These are phyloP conservation scores for Acrobasis repandana DNA, from an alignment of 2,888 invertebrate species.

Conservation along the genomic window DNA sequence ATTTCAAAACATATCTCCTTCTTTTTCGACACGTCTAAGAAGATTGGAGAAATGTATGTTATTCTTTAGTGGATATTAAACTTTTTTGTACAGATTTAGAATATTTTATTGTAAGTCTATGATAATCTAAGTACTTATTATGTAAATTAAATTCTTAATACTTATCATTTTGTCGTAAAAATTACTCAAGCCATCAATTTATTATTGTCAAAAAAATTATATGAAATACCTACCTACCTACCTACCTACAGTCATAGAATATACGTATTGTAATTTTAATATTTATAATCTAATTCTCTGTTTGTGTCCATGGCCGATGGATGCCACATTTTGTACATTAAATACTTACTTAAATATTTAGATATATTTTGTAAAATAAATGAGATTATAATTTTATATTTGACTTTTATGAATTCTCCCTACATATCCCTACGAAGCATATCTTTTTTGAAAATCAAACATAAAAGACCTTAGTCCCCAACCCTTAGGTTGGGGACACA, in stretches of 20 bases:
- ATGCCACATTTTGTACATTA: background rate
- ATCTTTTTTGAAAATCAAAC: no score
- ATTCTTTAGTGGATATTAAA: background rate
- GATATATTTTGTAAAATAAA: conserved; percentile 25
- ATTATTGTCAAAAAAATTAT: no score
- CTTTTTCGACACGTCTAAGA: background rate
- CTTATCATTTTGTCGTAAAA: background rate
- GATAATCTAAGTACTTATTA: background rate
- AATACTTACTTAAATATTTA: conserved; percentile 11
- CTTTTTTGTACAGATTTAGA: conserved; percentile 15
- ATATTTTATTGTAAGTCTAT: conserved; percentile 10
- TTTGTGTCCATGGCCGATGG: background rate
- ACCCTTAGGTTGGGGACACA: no score
- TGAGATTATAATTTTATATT: conserved; percentile 17
- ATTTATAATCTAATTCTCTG: no score
- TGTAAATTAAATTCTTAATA: background rate
- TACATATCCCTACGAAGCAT: no score
- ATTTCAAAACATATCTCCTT: background rate
- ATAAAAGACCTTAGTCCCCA: no score
- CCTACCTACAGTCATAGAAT: no score
- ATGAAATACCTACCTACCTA: no score
- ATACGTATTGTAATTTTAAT: no score
- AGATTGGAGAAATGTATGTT: background rate
- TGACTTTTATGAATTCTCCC: background rate
- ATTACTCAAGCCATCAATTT: no score